Conservation (phyloP, 2,888 invertebrate genomes). For the Mycalesis mineus region DNA sequence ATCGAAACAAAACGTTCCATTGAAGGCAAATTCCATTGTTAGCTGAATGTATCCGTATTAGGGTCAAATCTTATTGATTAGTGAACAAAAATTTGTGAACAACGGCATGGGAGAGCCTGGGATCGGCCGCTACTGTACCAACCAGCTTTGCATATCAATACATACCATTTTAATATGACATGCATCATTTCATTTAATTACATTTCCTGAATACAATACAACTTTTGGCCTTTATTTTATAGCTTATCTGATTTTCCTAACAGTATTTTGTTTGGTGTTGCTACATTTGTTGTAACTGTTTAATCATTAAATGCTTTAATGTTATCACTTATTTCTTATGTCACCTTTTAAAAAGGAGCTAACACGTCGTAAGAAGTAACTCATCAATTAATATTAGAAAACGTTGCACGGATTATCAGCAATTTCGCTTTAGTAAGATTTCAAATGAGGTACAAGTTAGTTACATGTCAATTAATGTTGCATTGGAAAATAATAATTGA, state of each 20-base stretch:
- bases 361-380: too few species aligned
- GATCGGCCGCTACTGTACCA: conserved; percentile 58
- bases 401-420: neutral
- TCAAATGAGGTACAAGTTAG: conserved; percentile 27
- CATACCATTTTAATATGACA: conserved; percentile 73
- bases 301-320: too few species aligned
- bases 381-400: neutral
- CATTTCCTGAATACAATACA: conserved; percentile 51
- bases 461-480: conserved; percentile 66
- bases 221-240: neutral
- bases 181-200: conserved; percentile 74
- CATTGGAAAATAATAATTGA: conserved; percentile 64
- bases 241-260: neutral
- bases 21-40: conserved; percentile 55
- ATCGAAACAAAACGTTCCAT: conserved; percentile 34
- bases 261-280: neutral
- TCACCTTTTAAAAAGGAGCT: too few species aligned
- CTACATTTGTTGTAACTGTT: too few species aligned
- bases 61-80: conserved; percentile 68
- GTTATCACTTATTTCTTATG: too few species aligned
- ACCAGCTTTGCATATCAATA: conserved; percentile 73
- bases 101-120: conserved; percentile 57
- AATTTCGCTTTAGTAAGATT: neutral
- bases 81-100: conserved; percentile 65
- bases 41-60: conserved; percentile 61